phyloP scores from a whole-genome alignment of 2,113 vertebrate genomes.

The Pollachius pollachius region DNA sequence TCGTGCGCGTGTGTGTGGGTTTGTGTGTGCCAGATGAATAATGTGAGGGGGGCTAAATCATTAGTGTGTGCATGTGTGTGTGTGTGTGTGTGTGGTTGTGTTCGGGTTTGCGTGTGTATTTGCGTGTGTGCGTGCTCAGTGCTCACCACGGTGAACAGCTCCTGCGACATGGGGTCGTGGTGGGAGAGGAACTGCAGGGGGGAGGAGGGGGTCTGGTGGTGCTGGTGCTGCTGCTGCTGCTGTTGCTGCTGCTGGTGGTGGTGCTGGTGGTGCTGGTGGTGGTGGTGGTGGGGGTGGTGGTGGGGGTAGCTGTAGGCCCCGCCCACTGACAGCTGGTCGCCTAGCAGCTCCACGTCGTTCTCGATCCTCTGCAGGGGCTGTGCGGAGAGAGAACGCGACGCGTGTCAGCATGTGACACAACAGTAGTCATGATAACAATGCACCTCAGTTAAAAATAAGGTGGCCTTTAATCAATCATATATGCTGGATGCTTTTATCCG shows the following conservation, averaged over 20 bases:
- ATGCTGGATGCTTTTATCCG: too few relatives aligned
- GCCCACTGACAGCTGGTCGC: conserved; percentile 91
- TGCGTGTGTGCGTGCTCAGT: not conserved
- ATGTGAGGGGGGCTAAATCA: too few relatives aligned
- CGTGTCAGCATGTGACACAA: not conserved
- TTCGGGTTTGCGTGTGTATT: not conserved
- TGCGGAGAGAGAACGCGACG: not conserved
- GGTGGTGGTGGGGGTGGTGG: conserved; percentile 78
- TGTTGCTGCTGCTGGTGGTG: conserved; percentile 78
- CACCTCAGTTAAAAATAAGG: too few relatives aligned
- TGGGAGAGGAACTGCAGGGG: conserved; percentile 90
- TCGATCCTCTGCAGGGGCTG: conserved; percentile 97
- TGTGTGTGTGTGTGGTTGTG: conserved; percentile 2
- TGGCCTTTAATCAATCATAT: too few relatives aligned
- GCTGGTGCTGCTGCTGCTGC: conserved; percentile 76
- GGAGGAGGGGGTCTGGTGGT: conserved; percentile 87
- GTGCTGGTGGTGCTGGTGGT: conserved; percentile 78
- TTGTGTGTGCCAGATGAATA: too few relatives aligned
- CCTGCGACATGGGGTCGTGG: conserved; percentile 92
- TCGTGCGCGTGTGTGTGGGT: not conserved
- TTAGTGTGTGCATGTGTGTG: not conserved
- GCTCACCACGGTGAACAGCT: conserved; percentile 94
- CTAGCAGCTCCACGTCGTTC: conserved; percentile 93
- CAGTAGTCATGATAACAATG: too few relatives aligned
- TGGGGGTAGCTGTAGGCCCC: conserved; percentile 87